These are phyloP conservation scores for Hoplostethus atlanticus DNA, from an alignment of 2,797 vertebrate genomes.

Conservation along the genomic window DNA sequence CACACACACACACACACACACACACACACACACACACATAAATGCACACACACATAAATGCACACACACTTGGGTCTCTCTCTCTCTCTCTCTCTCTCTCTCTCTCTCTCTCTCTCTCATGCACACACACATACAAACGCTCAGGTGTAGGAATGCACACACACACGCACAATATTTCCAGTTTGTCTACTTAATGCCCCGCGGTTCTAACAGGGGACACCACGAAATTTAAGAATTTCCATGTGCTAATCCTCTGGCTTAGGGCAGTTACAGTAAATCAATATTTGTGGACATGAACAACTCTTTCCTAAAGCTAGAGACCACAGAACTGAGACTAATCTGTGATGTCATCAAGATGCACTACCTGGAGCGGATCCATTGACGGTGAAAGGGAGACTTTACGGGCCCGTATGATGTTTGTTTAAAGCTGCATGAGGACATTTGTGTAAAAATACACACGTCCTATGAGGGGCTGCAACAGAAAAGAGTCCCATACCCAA, in stretches of 20 bases:
- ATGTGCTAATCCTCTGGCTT: constrained; percentile 12
- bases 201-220: constrained; percentile 23
- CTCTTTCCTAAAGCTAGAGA: constrained; percentile 7
- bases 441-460: no score
- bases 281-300: constrained; percentile 8
- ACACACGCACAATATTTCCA: constrained; percentile 23
- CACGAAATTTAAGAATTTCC: constrained; percentile 31
- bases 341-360: neutral
- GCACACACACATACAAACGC: constrained; percentile 19
- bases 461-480: no score
- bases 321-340: neutral
- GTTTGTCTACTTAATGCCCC: constrained; percentile 10
- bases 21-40: constrained; percentile 13
- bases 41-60: neutral
- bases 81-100: no score
- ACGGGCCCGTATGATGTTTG: neutral
- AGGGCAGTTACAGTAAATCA: constrained; percentile 1
- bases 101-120: neutral
- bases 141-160: constrained; percentile 43
- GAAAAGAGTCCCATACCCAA: neutral
- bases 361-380: neutral
- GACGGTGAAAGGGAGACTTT: neutral
- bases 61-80: neutral
- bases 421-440: neutral
- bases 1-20: constrained; percentile 30